Base-by-base conservation (phyloP, 2,888 invertebrate species). In the Graphium colonna region DNA sequence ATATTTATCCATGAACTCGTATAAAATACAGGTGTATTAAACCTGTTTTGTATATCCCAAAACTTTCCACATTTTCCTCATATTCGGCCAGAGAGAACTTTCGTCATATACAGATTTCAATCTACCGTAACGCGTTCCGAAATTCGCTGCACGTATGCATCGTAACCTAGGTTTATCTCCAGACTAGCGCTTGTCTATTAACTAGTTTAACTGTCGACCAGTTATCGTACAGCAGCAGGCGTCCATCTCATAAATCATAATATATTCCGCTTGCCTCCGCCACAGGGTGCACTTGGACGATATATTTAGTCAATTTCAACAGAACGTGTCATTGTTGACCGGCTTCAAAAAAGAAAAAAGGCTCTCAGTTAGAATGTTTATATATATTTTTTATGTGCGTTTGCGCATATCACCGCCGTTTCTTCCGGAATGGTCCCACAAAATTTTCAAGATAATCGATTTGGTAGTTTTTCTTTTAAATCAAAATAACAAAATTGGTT, bases 161-260 rank as follows among this genome's bases (percentile, higher is more conserved):
- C 54, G 33, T 54, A 49, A 49, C 45, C 40, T 43, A 40, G 44
- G 31, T 49, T 50, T 49, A 49, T 50, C 48, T 48, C n/a, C 40
- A 53, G 38, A 45, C 45, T 39, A 33, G 21, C 38, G 54, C 17
- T 45, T 50, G 54, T 50, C 49, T 49, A 49, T 48, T 54, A 54
- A 54, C 54, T 40, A 54, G 54, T 54, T 54, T 54, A 49, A 49
- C 54, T 49, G 49, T 54, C 53, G 40, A 17, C 31, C 54, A 49
- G 54, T 54, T 54, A 54, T 54, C 54, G 54, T 54, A 12, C 40
- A 12, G 33, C 26, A 54, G 40, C 54, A 54, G 54, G 45, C 54
- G 21, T 49, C 40, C 33, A 33, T 45, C 45, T 45, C 54, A 45
- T 54, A 54, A 54, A 54, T 54, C 54, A 54, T 50, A 54, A 49